Evolutionary conservation across 2,113 vertebrate species (phyloP).

Genomic region (Brachypodius melanocephalos): DNA sequence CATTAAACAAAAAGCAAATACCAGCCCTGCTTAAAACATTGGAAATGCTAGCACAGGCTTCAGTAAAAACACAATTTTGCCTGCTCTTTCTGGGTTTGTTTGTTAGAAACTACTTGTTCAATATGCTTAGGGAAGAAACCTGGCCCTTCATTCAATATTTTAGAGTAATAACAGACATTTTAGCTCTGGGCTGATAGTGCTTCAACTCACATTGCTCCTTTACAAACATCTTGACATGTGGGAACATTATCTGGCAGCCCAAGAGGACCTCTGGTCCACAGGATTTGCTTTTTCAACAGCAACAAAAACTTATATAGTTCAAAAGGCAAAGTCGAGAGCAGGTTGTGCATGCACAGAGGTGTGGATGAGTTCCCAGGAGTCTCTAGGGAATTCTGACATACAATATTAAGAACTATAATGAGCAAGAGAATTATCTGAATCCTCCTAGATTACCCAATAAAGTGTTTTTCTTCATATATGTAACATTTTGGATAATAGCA

Average conservation of each 20-base stretch:
- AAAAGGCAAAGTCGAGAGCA: not conserved
- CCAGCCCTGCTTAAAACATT: not conserved
- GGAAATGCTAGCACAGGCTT: not conserved
- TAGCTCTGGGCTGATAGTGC: not conserved
- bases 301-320: rapidly evolving
- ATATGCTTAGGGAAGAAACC: not conserved
- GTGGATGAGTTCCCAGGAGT: not conserved
- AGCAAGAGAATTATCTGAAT: not conserved
- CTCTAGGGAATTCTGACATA: not conserved
- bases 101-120: not conserved
- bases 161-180: not conserved
- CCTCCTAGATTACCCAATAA: not conserved
- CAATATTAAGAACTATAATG: not conserved
- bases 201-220: not conserved
- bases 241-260: not conserved
- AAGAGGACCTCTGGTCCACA: not conserved
- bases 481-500: not conserved
- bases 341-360: not conserved
- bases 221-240: not conserved
- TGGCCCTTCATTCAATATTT: not conserved
- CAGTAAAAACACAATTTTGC: not conserved
- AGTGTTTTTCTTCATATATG: not conserved
- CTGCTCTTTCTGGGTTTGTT: not conserved
- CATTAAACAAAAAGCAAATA: not conserved
- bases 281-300: not conserved